These are phyloP conservation scores for Leptobrachium leishanense DNA, from an alignment of 2,113 vertebrate species.

Conservation along the genomic window DNA sequence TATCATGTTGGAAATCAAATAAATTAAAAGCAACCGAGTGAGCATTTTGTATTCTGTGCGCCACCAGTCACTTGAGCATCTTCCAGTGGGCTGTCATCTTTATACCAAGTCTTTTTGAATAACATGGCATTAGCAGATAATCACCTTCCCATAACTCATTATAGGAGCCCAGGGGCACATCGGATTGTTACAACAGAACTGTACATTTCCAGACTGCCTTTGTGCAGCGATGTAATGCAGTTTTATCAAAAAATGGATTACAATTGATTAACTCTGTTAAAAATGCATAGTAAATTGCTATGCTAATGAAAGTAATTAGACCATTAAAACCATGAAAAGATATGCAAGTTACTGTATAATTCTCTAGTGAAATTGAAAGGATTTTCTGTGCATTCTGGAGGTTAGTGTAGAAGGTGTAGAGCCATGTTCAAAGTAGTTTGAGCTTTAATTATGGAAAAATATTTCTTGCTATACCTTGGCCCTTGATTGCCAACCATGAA, in stretches of 20 bases:
- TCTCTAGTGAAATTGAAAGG: conserved; percentile 14
- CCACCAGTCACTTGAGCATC: neutral
- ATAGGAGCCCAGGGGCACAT: conserved; percentile 45
- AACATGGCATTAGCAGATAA: conserved; percentile 50
- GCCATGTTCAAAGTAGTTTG: conserved; percentile 3
- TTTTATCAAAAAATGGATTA: conserved; percentile 51
- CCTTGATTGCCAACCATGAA: too few species aligned
- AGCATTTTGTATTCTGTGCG: too few species aligned
- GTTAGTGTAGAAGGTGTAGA: conserved; percentile 10
- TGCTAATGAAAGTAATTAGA: conserved; percentile 48
- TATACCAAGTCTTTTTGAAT: conserved; percentile 33
- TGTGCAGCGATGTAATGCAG: conserved; percentile 44
- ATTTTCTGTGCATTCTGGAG: conserved; percentile 25
- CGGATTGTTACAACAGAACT: conserved; percentile 35
- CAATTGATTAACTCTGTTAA: conserved; percentile 49
- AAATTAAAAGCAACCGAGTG: too few species aligned
- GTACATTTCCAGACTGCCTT: conserved; percentile 44
- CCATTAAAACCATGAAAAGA: conserved; percentile 46
- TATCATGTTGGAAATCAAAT: too few species aligned
- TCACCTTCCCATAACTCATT: conserved; percentile 50
- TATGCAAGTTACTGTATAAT: conserved; percentile 45
- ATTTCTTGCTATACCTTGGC: too few species aligned
- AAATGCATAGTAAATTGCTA: conserved; percentile 50
- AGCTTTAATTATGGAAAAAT: conserved; percentile 19
- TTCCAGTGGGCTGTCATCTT: conserved; percentile 30